These are phyloP conservation scores for Augochlorella aurata DNA, from an alignment of 2,888 invertebrate species.

Conservation along the genomic window DNA sequence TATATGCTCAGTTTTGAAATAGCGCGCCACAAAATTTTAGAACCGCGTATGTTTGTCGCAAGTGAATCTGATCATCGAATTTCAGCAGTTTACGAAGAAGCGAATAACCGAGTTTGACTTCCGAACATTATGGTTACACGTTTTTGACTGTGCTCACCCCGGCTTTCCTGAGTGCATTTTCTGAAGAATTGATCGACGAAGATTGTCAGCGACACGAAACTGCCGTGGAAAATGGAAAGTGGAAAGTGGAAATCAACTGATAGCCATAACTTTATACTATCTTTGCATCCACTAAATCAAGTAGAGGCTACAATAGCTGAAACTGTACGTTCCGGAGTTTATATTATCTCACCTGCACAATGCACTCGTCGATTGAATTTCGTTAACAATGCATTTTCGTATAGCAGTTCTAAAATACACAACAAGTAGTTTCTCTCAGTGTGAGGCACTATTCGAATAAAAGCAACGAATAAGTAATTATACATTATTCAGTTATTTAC, in stretches of 20 bases:
- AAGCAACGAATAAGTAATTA: no score
- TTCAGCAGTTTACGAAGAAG: slow-evolving; percentile 37
- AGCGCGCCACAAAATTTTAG: slow-evolving; percentile 15
- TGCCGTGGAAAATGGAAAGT: slow-evolving; percentile 57
- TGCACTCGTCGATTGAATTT: background rate
- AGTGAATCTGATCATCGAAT: slow-evolving; percentile 44
- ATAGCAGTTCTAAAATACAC: background rate
- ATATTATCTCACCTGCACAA: background rate
- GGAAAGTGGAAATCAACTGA: slow-evolving; percentile 32
- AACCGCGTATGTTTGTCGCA: slow-evolving; percentile 17
- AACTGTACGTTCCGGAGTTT: background rate
- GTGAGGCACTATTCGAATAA: no score
- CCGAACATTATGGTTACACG: slow-evolving; percentile 29
- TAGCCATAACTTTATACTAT: background rate
- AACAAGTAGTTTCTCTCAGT: background rate
- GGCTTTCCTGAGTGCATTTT: slow-evolving; percentile 60
- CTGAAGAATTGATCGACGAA: slow-evolving; percentile 59
- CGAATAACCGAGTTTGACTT: slow-evolving; percentile 47
- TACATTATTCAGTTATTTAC: no score
- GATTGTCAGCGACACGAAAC: slow-evolving; percentile 59
- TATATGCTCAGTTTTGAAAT: background rate
- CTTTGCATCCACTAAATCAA: background rate
- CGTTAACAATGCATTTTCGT: background rate
- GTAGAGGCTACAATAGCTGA: background rate
- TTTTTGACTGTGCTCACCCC: slow-evolving; percentile 17